These are phyloP conservation scores for Palythoa grandis DNA, from an alignment of 92 coral and sea anemone species.

Conservation along the genomic window DNA sequence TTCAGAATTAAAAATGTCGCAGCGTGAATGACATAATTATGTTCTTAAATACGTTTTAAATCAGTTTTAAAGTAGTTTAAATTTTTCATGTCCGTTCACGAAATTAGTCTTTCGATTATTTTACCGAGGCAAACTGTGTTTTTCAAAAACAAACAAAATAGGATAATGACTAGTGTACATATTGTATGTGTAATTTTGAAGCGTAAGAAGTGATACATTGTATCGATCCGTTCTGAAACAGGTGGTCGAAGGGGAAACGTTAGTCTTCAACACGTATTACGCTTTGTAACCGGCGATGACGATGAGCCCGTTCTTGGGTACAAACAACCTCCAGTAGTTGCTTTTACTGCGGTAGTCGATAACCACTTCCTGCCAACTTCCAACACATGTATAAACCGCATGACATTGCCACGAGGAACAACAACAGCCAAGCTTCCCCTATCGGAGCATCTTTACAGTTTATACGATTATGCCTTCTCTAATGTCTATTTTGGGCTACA, in stretches of 20 bases:
- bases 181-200: neutral
- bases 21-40: neutral
- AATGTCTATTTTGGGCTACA: slow-evolving; percentile 52
- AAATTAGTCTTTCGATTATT: neutral
- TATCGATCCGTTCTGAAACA: neutral
- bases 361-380: slow-evolving; percentile 56
- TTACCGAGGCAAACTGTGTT: neutral
- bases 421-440: slow-evolving; percentile 46
- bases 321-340: slow-evolving; percentile 41
- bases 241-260: slow-evolving; percentile 62
- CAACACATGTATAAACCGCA: slow-evolving; percentile 57
- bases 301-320: slow-evolving; percentile 60
- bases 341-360: slow-evolving; percentile 27
- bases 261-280: slow-evolving; percentile 50
- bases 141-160: neutral
- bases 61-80: neutral
- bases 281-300: slow-evolving; percentile 57
- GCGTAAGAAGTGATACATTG: neutral
- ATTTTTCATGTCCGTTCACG: neutral
- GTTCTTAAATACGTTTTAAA: neutral
- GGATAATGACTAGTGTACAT: neutral
- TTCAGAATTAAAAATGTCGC: neutral
- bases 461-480: slow-evolving; percentile 60
- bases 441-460: slow-evolving; percentile 32
- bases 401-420: slow-evolving; percentile 53